phyloP scores from a whole-genome alignment of 37 sponge, comb jelly and placozoan species.

The Dysidea cf. avara region DNA sequence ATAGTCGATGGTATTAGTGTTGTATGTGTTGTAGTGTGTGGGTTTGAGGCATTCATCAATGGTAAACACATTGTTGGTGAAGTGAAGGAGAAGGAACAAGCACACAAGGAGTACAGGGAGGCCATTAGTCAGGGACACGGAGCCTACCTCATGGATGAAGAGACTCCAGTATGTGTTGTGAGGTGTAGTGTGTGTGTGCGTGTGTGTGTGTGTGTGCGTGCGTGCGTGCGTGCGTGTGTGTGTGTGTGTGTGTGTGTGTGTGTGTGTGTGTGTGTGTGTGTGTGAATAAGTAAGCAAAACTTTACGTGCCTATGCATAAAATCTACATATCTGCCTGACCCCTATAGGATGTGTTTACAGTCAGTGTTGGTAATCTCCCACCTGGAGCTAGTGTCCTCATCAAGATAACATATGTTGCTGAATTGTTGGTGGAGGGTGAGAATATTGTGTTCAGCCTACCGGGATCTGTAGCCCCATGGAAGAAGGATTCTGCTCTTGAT shows the following conservation, averaged over 20 bases:
- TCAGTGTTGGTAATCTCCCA: constrained; percentile 97
- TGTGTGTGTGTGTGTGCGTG: constrained; percentile 19
- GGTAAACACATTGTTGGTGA: too few relatives aligned
- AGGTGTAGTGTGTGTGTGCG: neutral
- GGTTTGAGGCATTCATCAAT: too few relatives aligned
- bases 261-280: neutral
- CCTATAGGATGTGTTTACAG: constrained; percentile 99
- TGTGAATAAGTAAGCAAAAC: neutral
- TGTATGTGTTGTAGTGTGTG: too few relatives aligned
- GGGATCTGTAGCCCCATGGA: constrained; percentile 94
- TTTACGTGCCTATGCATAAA: too few relatives aligned
- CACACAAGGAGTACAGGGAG: too few relatives aligned
- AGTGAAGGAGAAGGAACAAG: too few relatives aligned
- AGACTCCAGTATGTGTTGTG: constrained; percentile 81
- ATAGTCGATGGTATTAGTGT: too few relatives aligned
- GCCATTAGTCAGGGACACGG: constrained; percentile 96
- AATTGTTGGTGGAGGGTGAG: constrained; percentile 90
- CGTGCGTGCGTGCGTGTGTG: constrained; percentile 12
- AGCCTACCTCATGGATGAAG: constrained; percentile 99
- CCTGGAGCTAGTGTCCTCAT: constrained; percentile 95
- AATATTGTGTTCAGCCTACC: constrained; percentile 86
- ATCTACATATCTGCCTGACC: too few relatives aligned
- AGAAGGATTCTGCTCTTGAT: constrained; percentile 77
- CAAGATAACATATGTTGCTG: constrained; percentile 98
- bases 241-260: too few relatives aligned